A percentile compares a stretch with the other conserved stretches of the same genome.
Evolutionary conservation across 1,140 invertebrate species (phyloP).

Genomic region (Scaptomyza graminum): DNA sequence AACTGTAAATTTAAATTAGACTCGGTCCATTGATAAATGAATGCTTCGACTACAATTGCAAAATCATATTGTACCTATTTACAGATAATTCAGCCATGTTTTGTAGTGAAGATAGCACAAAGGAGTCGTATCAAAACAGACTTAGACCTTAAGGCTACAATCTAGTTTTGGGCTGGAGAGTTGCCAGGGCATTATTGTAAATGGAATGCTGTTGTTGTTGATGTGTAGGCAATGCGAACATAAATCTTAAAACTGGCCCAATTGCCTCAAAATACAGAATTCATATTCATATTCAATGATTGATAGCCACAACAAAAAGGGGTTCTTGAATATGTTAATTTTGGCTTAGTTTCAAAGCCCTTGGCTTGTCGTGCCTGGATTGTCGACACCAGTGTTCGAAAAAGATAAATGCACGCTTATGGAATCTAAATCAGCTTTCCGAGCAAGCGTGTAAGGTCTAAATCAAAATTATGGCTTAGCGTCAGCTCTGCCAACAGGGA

Average conservation of each 20-base stretch:
- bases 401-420: slow-evolving; percentile 55
- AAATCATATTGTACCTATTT: neutral
- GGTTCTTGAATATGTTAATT: slow-evolving; percentile 38
- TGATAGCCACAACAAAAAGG: slow-evolving; percentile 30
- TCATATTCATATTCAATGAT: slow-evolving; percentile 44
- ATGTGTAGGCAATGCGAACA: slow-evolving; percentile 10
- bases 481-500: slow-evolving; percentile 44
- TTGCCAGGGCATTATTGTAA: slow-evolving; percentile 15
- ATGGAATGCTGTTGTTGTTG: slow-evolving; percentile 14
- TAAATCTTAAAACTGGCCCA: slow-evolving; percentile 39
- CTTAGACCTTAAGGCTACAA: slow-evolving; percentile 5
- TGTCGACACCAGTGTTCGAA: slow-evolving; percentile 35
- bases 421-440: slow-evolving; percentile 51
- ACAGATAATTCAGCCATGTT: neutral
- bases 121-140: neutral
- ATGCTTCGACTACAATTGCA: neutral
- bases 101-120: neutral
- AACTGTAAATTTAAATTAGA: slow-evolving; percentile 53
- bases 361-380: slow-evolving; percentile 7
- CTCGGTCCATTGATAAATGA: slow-evolving; percentile 11
- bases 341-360: slow-evolving; percentile 25
- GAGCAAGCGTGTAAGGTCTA: slow-evolving; percentile 11
- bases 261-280: slow-evolving; percentile 42
- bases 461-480: slow-evolving; percentile 60
- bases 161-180: neutral